Conservation (phyloP, 2,797 vertebrate genomes). For the Poeciliopsis gracilis region DNA sequence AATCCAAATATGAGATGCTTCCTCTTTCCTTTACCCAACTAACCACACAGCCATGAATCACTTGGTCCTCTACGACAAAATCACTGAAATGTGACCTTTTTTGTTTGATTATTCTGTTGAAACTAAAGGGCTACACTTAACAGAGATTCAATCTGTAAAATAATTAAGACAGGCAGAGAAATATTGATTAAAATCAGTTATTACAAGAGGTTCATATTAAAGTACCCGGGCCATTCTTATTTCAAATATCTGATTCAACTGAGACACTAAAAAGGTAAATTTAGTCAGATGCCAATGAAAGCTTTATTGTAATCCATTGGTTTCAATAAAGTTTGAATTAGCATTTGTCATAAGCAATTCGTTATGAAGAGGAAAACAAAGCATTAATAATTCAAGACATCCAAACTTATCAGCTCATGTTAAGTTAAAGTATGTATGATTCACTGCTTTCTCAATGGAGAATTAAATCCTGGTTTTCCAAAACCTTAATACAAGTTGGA, state of each 20-base stretch:
- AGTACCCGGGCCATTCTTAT: conserved; percentile 36
- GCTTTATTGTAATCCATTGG: not conserved
- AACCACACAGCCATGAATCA: conserved; percentile 15
- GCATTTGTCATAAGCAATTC: too few relatives aligned
- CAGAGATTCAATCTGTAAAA: not conserved
- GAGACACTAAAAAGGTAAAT: conserved; percentile 22
- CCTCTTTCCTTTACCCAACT: not conserved
- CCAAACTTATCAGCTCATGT: not conserved
- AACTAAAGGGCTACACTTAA: not conserved
- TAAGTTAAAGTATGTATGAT: not conserved
- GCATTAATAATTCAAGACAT: not conserved
- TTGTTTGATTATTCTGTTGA: conserved; percentile 2
- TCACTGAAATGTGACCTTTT: conserved; percentile 2
- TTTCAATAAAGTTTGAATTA: too few relatives aligned
- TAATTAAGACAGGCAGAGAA: not conserved
- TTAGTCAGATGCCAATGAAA: conserved; percentile 32
- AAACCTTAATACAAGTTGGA: not conserved
- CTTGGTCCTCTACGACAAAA: not conserved
- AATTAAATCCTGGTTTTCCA: not conserved
- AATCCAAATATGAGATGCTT: not conserved
- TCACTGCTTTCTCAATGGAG: not conserved
- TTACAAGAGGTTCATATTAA: conserved; percentile 39
- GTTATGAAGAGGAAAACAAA: too few relatives aligned
- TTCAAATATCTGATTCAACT: conserved; percentile 17
- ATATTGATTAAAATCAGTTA: conserved; percentile 42